phyloP scores from a whole-genome alignment of 64 coral and sea anemone species.

The Exaiptasia diaphana region DNA sequence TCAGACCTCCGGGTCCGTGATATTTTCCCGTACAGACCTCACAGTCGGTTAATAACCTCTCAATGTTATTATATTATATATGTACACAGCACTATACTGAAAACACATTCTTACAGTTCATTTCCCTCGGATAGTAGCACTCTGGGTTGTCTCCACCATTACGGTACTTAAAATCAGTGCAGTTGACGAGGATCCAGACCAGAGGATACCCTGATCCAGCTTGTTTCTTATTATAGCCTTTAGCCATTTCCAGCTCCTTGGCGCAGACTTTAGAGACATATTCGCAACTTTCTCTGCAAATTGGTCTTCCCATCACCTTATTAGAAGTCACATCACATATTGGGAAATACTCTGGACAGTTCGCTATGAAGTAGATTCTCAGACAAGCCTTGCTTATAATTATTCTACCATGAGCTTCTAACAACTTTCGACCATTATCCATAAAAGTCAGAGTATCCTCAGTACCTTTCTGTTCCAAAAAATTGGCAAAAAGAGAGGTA shows the following conservation, averaged over 20 bases:
- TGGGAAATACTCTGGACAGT: background rate
- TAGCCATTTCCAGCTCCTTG: background rate
- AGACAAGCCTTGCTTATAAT: background rate
- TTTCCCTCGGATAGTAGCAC: background rate
- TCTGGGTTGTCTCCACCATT: conserved; percentile 19
- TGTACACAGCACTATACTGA: too few relatives aligned
- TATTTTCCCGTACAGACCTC: too few relatives aligned
- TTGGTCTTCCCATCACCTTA: background rate
- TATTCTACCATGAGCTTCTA: background rate
- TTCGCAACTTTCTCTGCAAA: conserved; percentile 12
- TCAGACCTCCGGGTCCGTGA: too few relatives aligned
- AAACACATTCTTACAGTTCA: background rate
- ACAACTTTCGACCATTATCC: too few relatives aligned
- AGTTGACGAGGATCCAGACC: background rate
- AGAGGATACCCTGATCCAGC: background rate
- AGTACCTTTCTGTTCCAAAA: too few relatives aligned
- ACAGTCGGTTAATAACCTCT: too few relatives aligned
- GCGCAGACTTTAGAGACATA: background rate
- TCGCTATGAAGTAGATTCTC: background rate
- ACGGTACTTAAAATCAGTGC: background rate
- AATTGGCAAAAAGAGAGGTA: too few relatives aligned
- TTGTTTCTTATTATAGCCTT: background rate
- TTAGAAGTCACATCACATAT: background rate
- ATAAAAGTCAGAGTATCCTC: too few relatives aligned
- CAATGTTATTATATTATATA: too few relatives aligned